phyloP scores from a whole-genome alignment of 2,888 invertebrate species.

The Lasioglossum pauxillum region DNA sequence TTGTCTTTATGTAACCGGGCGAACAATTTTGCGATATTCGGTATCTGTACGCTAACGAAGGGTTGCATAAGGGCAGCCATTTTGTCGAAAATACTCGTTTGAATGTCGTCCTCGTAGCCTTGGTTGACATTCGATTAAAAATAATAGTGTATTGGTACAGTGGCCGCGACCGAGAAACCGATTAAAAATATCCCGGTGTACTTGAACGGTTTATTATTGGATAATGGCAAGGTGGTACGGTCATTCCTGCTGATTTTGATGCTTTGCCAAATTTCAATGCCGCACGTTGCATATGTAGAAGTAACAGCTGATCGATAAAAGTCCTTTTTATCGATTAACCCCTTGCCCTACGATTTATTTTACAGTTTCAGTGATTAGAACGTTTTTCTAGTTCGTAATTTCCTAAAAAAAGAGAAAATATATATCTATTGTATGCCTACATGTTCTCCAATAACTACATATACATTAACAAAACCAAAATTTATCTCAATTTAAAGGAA shows the following conservation, averaged over 20 bases:
- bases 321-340: background rate
- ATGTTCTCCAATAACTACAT: too few relatives aligned
- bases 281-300: slow-evolving; percentile 16
- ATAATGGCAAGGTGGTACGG: slow-evolving; percentile 46
- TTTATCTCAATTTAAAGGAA: too few relatives aligned
- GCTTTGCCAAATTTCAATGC: slow-evolving; percentile 51
- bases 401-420: too few relatives aligned
- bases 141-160: slow-evolving; percentile 48
- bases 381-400: too few relatives aligned
- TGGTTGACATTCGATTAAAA: slow-evolving; percentile 54
- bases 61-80: slow-evolving; percentile 83
- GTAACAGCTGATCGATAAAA: slow-evolving; percentile 62
- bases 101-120: slow-evolving; percentile 40
- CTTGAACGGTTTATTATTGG: slow-evolving; percentile 62
- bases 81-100: slow-evolving; percentile 73
- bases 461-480: too few relatives aligned
- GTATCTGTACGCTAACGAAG: slow-evolving; percentile 10
- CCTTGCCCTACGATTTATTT: too few relatives aligned
- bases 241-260: slow-evolving; percentile 54
- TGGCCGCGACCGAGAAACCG: slow-evolving; percentile 68
- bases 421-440: too few relatives aligned
- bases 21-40: background rate
- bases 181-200: slow-evolving; percentile 47
- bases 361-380: too few relatives aligned
- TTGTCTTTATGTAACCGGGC: background rate